Base-by-base conservation (phyloP, 2,113 vertebrate genomes). In the Tragelaphus scriptus region DNA sequence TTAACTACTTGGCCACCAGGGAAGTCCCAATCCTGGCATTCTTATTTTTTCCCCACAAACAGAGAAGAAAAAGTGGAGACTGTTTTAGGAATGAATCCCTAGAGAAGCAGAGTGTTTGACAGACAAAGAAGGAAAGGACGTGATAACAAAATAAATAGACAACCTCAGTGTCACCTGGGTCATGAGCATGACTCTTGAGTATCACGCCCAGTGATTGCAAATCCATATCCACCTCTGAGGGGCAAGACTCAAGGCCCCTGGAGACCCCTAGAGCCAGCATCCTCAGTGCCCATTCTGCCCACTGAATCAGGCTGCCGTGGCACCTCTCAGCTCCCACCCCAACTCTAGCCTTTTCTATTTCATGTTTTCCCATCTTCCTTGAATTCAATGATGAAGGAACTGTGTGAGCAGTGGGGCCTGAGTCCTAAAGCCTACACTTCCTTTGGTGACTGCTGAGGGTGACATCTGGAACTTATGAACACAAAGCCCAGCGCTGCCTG, bases 391-490 rank as follows among this genome's bases (percentile, higher is more conserved):
- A 56, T 55, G 47, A 40, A 88, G 86, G 25, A 63, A 85, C 7
- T 1, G 14, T 63, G 55, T 32, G 23, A 90, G 59, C 84, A 13
- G 53, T 30, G 61, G 47, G 79, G 40, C 19, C 56, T 63, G 28
- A 82, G 79, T 3, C 91, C 79, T 19, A 53, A 89, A 91, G 87
- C 71, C 91, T 80, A 91, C 47, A 44, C 85, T 95, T 96, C 79
- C 95, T 96, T 94, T 89, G 79, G 95, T 96, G 92, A 95, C 90
- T 87, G 79, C 82, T 49, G 82, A 93, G 23, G 86, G 56, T 4
- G 14, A 95, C 95, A 91, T 90, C 95, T 98, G 92, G 92, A 96
- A 96, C 71, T 51, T 91, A 91, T 86, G 79, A 92, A 95, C 51
- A 92, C 87, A 87, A 91, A 98, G 36, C 36, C 90, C 63, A 68